These are phyloP conservation scores for Drosophila neutralis DNA, from an alignment of 2,888 invertebrate species.

Conservation along the genomic window DNA sequence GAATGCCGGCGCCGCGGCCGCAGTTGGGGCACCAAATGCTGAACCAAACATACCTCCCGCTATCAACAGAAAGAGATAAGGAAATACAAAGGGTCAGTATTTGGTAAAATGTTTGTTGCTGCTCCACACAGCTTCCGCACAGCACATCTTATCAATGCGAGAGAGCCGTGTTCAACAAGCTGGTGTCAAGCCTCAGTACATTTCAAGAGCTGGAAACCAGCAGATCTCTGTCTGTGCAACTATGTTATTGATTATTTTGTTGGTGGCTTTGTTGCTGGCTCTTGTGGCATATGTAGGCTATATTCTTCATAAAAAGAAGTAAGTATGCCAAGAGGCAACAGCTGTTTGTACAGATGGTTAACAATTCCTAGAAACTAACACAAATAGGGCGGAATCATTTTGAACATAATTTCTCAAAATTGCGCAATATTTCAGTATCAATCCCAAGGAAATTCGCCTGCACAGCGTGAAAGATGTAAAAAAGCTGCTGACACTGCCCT, in stretches of 20 bases:
- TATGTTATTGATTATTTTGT: conserved; percentile 39
- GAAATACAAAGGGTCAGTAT: conserved; percentile 46
- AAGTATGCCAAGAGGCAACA: conserved; percentile 16
- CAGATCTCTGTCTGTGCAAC: conserved; percentile 18
- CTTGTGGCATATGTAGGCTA: conserved; percentile 52
- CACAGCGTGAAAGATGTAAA: conserved; percentile 59
- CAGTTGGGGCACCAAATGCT: conserved; percentile 74
- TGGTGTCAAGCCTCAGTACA: conserved; percentile 40
- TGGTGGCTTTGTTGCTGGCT: conserved; percentile 44
- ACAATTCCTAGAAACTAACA: neutral
- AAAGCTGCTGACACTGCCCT: conserved; percentile 51
- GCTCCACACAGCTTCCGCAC: conserved; percentile 36
- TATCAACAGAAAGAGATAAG: conserved; percentile 57
- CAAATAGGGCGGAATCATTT: neutral
- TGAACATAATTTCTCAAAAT: neutral
- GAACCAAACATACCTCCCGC: conserved; percentile 80
- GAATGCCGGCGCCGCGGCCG: conserved; percentile 48
- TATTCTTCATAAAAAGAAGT: conserved; percentile 69
- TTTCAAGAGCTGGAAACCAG: conserved; percentile 8
- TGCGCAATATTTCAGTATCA: conserved; percentile 50
- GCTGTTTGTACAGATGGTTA: neutral
- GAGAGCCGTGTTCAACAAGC: neutral
- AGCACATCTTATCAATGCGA: conserved; percentile 53
- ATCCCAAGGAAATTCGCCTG: conserved; percentile 58
- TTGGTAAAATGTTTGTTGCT: conserved; percentile 27